These are phyloP conservation scores for Acipenser ruthenus DNA, from an alignment of 2,797 vertebrate genomes.

Conservation along the genomic window DNA sequence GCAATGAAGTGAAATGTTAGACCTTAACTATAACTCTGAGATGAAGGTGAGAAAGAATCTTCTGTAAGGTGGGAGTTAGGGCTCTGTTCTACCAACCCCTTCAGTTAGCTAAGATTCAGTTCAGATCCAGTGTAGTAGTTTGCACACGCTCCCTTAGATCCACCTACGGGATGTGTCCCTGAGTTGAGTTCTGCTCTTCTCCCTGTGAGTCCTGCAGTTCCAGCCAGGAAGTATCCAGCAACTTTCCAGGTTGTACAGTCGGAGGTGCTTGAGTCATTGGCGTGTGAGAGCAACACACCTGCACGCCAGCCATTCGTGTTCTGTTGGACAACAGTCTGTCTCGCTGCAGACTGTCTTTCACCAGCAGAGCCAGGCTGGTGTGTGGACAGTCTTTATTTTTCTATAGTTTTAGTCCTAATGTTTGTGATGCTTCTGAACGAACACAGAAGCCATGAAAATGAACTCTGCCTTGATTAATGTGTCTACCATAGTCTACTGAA, in stretches of 20 bases:
- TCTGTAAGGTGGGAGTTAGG: too few relatives aligned
- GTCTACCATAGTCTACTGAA: background rate
- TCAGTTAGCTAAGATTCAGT: too few relatives aligned
- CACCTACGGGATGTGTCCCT: conserved; percentile 67
- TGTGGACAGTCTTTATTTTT: conserved; percentile 56
- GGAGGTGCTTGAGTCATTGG: conserved; percentile 88
- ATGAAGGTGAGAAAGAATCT: too few relatives aligned
- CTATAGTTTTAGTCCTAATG: background rate
- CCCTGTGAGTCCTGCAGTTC: conserved; percentile 52
- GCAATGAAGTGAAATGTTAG: too few relatives aligned
- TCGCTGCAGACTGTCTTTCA: conserved; percentile 31
- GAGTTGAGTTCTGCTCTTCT: conserved; percentile 53
- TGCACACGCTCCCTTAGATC: conserved; percentile 76
- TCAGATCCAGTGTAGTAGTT: too few relatives aligned
- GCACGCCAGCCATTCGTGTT: conserved; percentile 61
- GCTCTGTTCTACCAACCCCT: too few relatives aligned
- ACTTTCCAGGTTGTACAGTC: conserved; percentile 72
- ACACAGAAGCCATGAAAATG: too few relatives aligned
- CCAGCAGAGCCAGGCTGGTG: conserved; percentile 62
- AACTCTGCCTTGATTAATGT: background rate
- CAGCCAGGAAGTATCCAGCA: conserved; percentile 56
- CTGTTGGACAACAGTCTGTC: conserved; percentile 52
- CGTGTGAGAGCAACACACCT: conserved; percentile 86
- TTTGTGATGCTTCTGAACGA: background rate
- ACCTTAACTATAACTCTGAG: too few relatives aligned